phyloP scores from a whole-genome alignment of 2,888 invertebrate genomes.

The Abrostola tripartita region DNA sequence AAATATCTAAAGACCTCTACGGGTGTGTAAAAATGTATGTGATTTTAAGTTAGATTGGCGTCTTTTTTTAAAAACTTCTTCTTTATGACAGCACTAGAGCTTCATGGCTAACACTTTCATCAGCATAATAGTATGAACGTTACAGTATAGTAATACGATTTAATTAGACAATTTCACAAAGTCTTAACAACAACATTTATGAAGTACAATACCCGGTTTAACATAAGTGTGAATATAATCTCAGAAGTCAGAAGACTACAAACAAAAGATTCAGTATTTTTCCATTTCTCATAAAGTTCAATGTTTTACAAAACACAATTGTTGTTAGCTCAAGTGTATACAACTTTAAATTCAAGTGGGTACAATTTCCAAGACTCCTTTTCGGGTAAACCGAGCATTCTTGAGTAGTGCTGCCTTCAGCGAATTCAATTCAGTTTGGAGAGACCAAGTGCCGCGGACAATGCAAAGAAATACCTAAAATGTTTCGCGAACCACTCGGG shows the following conservation, averaged over 20 bases:
- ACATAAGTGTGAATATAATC: too few species aligned
- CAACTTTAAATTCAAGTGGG: conserved; percentile 47
- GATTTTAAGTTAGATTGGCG: too few species aligned
- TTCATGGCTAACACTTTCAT: too few species aligned
- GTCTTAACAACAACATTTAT: too few species aligned
- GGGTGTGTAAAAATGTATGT: too few species aligned
- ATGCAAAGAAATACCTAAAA: conserved; percentile 43
- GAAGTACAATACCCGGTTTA: too few species aligned
- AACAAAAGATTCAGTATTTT: conserved; percentile 15
- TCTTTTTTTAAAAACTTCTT: too few species aligned
- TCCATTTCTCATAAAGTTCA: conserved; percentile 15
- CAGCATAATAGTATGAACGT: too few species aligned
- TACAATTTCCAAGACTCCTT: conserved; percentile 40
- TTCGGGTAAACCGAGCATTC: conserved; percentile 41
- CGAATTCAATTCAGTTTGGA: conserved; percentile 50
- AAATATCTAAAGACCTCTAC: too few species aligned
- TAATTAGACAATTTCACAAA: too few species aligned
- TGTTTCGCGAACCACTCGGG: conserved; percentile 14
- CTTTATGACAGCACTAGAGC: too few species aligned
- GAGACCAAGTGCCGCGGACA: conserved; percentile 36
- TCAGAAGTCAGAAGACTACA: conserved; percentile 8
- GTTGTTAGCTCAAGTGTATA: conserved; percentile 23
- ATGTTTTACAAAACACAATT: conserved; percentile 16
- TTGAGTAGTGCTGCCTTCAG: conserved; percentile 34
- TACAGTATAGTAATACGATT: too few species aligned